These are phyloP conservation scores for Hemistola chrysoprasaria DNA, from an alignment of 2,888 invertebrate species.

Conservation along the genomic window DNA sequence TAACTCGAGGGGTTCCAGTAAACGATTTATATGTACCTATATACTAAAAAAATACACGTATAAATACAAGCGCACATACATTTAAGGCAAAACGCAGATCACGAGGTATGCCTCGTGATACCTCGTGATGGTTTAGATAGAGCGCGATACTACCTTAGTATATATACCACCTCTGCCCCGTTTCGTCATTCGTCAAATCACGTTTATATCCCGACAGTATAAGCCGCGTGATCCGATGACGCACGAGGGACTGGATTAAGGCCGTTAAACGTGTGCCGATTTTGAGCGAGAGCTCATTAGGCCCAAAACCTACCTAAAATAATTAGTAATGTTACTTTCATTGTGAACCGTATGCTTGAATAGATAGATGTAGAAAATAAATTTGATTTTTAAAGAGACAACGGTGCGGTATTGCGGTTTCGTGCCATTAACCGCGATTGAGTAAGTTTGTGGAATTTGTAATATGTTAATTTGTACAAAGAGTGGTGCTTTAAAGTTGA, in stretches of 20 bases:
- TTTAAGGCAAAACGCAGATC: conserved; percentile 40
- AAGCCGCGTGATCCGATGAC: conserved; percentile 44
- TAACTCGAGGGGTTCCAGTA: conserved; percentile 24
- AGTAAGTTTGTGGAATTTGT: conserved; percentile 5
- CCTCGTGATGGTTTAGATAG: too few relatives aligned
- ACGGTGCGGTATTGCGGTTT: neutral
- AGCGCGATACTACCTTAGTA: conserved; percentile 38
- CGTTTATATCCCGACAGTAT: conserved; percentile 37
- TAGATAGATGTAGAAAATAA: conserved; percentile 12
- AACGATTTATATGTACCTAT: conserved; percentile 27
- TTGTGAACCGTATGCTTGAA: conserved; percentile 15
- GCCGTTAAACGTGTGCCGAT: conserved; percentile 9
- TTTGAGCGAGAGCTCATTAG: conserved; percentile 16
- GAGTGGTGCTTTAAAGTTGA: conserved; percentile 6
- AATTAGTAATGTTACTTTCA: conserved; percentile 19
- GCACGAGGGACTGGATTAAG: conserved; percentile 38
- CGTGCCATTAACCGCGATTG: conserved; percentile 10
- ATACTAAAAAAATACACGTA: conserved; percentile 1
- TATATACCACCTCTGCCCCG: too few relatives aligned
- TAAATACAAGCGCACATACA: conserved; percentile 29
- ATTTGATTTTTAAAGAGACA: conserved; percentile 13
- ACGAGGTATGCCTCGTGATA: too few relatives aligned
- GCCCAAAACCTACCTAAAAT: conserved; percentile 9
- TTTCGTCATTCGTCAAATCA: conserved; percentile 49
- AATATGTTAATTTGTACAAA: conserved; percentile 8